Evolutionary conservation across 2,797 vertebrate species (phyloP).

Genomic region (Silurus lanzhouensis): DNA sequence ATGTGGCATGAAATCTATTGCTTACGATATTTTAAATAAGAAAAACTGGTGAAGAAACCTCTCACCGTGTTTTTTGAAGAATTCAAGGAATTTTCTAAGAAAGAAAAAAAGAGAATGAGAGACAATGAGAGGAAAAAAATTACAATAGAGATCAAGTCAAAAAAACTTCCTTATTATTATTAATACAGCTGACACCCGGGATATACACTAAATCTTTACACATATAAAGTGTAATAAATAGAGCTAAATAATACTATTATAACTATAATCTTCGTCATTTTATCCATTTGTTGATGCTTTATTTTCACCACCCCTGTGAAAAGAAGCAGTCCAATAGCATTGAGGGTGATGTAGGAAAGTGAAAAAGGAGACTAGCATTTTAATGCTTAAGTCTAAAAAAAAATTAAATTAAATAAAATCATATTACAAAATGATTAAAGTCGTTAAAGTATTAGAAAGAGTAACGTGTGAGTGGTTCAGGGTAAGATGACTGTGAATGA

Average conservation of each 20-base stretch:
- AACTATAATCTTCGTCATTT: no score
- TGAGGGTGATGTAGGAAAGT: background rate
- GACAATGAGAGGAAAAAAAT: constrained; percentile 40
- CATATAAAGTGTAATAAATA: no score
- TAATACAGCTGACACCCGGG: background rate
- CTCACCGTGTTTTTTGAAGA: constrained; percentile 92
- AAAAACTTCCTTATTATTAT: no score
- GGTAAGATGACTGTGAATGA: background rate
- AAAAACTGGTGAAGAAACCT: background rate
- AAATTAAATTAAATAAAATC: no score
- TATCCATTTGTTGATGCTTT: no score
- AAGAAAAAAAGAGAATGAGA: no score
- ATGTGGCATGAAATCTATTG: no score
- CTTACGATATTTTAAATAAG: background rate
- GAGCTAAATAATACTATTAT: no score
- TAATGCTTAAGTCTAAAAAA: no score
- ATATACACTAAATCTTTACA: background rate
- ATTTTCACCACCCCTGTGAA: no score
- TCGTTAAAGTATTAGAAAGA: background rate
- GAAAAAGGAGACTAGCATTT: no score
- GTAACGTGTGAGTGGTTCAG: background rate
- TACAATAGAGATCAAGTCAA: constrained; percentile 14
- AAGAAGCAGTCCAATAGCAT: background rate
- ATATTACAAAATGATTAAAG: no score
- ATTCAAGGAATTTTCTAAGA: constrained; percentile 85